These are phyloP conservation scores for Caenorhabditis doughertyi DNA, from an alignment of 2,888 invertebrate genomes.

Conservation along the genomic window DNA sequence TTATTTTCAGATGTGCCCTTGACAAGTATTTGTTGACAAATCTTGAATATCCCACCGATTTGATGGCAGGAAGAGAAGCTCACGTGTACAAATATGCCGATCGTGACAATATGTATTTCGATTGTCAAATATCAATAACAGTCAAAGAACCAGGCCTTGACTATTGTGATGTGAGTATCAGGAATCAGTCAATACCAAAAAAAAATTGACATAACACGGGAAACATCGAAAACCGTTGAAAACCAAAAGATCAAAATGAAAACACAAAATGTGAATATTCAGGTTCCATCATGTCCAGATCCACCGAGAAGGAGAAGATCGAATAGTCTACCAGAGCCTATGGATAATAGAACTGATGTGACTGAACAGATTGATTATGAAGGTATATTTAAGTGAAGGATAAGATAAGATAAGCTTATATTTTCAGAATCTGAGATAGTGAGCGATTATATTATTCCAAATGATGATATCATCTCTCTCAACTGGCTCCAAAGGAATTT, in stretches of 20 bases:
- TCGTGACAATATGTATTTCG: conserved; percentile 80
- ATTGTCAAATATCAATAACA: conserved; percentile 80
- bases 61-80: conserved; percentile 80
- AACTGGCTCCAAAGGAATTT: conserved; percentile 68
- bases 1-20: conserved; percentile 77
- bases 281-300: conserved; percentile 79
- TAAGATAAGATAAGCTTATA: conserved; percentile 9
- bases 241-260: neutral
- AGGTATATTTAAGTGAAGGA: conserved; percentile 1
- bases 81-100: conserved; percentile 83
- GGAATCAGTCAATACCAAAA: neutral
- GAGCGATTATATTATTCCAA: conserved; percentile 68
- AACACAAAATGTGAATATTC: conserved; percentile 26
- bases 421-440: conserved; percentile 44
- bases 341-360: conserved; percentile 23
- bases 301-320: conserved; percentile 76
- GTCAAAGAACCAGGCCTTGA: conserved; percentile 80
- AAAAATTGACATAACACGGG: too few relatives aligned
- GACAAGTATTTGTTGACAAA: conserved; percentile 81
- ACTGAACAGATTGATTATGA: conserved; percentile 38
- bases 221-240: neutral
- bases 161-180: conserved; percentile 75
- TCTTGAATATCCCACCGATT: conserved; percentile 80
- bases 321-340: conserved; percentile 23
- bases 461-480: conserved; percentile 62